Base-by-base conservation (phyloP, 2,888 invertebrate species). In the Lamellibrachia columna region DNA sequence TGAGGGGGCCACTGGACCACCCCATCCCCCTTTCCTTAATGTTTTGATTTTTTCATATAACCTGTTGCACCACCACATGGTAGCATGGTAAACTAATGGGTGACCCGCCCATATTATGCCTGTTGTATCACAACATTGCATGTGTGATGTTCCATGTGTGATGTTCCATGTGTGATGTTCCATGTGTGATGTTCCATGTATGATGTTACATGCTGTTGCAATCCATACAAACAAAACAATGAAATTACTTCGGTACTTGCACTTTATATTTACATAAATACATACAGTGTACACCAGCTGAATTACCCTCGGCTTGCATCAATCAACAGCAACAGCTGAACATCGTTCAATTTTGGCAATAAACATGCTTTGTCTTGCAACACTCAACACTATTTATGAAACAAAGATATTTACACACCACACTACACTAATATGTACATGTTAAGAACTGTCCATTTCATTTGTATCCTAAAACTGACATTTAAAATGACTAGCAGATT, bases 261-360 rank as follows among this genome's bases (percentile, higher is more conserved):
- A 22, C 75, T 75, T 75, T 75, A 75, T 75, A 75, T 75, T 75
- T 75, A 75, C 75, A 75, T 75, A 75, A 75, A 75, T 22, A 75
- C 75, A 75, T 75, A 75, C 22, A 22, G 22, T 75, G n/a, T 22
- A 75, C 75, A 75, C 22, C 7, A 55, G 7, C 3, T 55, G 55
- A 55, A 55, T 55, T 9, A 55, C 55, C 55, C 7, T 75, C 75
- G n/a, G 22, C 75, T 22, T 22, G 22, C 22, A 22, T 22, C 75
- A 75, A 15, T 75, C 75, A 22, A n/a, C 75, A 15, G 75, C 22
- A 75, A 11, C 22, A 22, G 75, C 22, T 75, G 75, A 75, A 15
- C 15, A 75, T 75, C 22, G n/a, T 75, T 75, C 22, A 15, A 75
- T 75, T 75, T 75, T n/a, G n/a, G 75, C 75, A 75, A 75, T 22